Conservation (phyloP, 2,113 vertebrate species). For the Rhizomys pruinosus region DNA sequence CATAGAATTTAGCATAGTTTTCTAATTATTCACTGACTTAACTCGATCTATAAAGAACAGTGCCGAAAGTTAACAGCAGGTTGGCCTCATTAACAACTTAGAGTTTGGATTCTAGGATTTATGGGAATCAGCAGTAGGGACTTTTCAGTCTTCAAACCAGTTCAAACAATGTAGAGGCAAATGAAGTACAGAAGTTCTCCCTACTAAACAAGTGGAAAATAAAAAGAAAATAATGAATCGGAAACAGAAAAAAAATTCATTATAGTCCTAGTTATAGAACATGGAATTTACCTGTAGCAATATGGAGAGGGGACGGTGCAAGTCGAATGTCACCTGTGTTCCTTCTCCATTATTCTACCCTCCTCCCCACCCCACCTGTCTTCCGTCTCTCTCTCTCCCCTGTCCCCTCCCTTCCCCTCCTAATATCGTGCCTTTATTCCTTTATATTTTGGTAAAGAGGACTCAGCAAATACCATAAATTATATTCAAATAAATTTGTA, state of each 20-base stretch:
- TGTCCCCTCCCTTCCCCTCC: not conserved
- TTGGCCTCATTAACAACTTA: not conserved
- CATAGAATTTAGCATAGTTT: not conserved
- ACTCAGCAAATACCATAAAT: not conserved
- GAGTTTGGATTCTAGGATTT: not conserved
- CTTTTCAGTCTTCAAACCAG: not conserved
- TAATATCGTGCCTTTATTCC: slow-evolving; percentile 28
- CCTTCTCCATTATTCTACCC: not conserved
- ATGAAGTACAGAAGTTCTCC: not conserved
- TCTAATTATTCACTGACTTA: not conserved
- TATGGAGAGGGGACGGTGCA: too few species aligned
- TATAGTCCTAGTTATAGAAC: accelerated
- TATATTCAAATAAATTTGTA: not conserved
- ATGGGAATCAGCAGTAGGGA: not conserved
- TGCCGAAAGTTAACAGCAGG: not conserved
- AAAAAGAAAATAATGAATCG: not conserved
- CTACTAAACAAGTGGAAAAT: not conserved
- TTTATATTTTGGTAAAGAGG: not conserved
- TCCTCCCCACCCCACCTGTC: not conserved
- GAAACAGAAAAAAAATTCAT: not conserved
- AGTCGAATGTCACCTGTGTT: not conserved
- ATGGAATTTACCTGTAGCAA: accelerated
- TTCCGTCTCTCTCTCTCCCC: too few species aligned
- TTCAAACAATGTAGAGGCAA: not conserved
- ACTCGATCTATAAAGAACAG: not conserved